phyloP scores from a whole-genome alignment of 2,888 invertebrate genomes.

The Eurois occulta region DNA sequence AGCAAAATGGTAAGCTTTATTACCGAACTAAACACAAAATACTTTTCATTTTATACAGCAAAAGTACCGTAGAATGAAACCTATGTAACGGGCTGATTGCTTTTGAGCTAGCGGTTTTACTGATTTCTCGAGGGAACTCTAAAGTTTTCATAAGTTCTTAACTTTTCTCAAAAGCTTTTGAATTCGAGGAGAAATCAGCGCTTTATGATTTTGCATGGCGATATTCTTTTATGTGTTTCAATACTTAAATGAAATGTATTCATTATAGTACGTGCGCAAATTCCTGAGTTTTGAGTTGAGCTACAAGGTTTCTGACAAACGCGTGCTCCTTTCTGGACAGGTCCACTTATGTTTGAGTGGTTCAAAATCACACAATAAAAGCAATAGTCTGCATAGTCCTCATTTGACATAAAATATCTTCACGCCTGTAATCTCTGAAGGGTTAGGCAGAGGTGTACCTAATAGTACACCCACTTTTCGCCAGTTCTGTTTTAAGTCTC shows the following conservation, averaged over 20 bases:
- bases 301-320: too few species aligned
- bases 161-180: conserved; percentile 44
- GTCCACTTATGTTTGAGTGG: too few species aligned
- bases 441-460: too few species aligned
- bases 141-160: conserved; percentile 53
- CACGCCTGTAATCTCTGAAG: too few species aligned
- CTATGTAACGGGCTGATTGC: conserved; percentile 52
- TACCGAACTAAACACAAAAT: conserved; percentile 27
- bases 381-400: background rate
- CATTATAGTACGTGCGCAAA: background rate
- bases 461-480: too few species aligned
- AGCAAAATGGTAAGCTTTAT: background rate
- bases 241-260: conserved; percentile 3
- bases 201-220: conserved; percentile 33
- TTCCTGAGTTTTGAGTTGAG: background rate
- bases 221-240: conserved; percentile 26
- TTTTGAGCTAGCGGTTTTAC: conserved; percentile 56
- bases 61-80: conserved; percentile 34
- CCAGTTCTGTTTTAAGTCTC: too few species aligned
- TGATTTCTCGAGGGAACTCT: conserved; percentile 61
- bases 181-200: conserved; percentile 40
- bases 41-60: conserved; percentile 31
- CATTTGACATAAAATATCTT: background rate
- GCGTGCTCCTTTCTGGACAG: background rate
- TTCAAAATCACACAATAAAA: background rate